Base-by-base conservation (phyloP, 2,113 vertebrate species). In the Pseudorectes ferrugineus region DNA sequence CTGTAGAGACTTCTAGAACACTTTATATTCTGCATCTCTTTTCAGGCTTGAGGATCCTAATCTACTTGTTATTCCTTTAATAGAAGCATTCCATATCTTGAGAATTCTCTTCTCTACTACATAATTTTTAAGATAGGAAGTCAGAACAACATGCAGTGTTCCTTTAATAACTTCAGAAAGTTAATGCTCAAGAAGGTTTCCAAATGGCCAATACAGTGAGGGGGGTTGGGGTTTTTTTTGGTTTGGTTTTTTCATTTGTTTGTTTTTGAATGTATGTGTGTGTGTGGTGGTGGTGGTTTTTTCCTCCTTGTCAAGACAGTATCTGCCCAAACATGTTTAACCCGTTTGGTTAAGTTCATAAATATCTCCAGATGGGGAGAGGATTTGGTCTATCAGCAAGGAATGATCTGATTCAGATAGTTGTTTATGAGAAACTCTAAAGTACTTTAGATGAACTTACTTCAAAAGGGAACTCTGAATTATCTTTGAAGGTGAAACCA, bases 261-360 rank as follows among this genome's bases (percentile, higher is more conserved):
- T 52, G 8, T 28, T 62, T 40, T 49, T 29, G 40, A 54, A 36
- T 52, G 14, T 35, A 6, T 38, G 24, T 58, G 12, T 40, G 29
- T 42, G 7, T 7, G 57, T 38, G 20, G 15, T 48, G 43, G 29
- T 59, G 38, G 3, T 36, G 23, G 55, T 85, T 81, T 77, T 16
- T 21, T 8, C 16, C 31, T 59, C 20, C 73, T 80, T 2, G 5
- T 71, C 23, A 36, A 28, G 31, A 72, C 36, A 74, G 5, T 73
- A 88, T 65, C 83, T 73, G 86, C 63, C 74, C 83, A 89, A 94
- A 92, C 92, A 84, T 7, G 93, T 93, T 79, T 79, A 91, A 91
- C 94, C 43, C 5, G 65, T 90, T 79, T 90, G 76, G 74, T 73
- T 63, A 75, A 78, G 66, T 87, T 88, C 63, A 75, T 55, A 93